Conservation (phyloP, 1,140 invertebrate species). For the Trigoniulus corallinus region DNA sequence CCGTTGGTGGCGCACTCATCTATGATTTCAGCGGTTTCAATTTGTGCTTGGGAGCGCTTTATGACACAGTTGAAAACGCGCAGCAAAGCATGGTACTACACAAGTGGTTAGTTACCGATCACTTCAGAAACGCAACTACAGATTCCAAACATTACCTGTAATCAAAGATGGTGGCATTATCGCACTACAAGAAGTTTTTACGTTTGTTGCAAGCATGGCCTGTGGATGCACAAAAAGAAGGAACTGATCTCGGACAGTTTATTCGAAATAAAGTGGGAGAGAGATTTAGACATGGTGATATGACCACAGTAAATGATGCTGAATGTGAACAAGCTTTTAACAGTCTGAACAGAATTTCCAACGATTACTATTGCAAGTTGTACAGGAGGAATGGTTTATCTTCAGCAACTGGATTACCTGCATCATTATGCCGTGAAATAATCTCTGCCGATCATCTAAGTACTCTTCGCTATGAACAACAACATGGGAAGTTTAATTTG, state of each 20-base stretch:
- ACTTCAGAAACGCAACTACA: no score
- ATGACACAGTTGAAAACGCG: no score
- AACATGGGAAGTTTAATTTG: no score
- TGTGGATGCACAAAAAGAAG: conserved; percentile 46
- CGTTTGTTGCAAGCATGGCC: conserved; percentile 63
- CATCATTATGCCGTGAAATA: conserved; percentile 47
- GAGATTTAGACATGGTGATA: conserved; percentile 41
- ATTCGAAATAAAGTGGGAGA: conserved; percentile 48
- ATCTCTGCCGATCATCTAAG: conserved; percentile 40
- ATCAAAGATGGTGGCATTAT: not conserved
- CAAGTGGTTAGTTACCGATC: no score
- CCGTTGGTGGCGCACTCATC: no score
- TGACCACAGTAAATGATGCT: conserved; percentile 32
- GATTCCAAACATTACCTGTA: no score
- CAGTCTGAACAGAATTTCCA: conserved; percentile 46
- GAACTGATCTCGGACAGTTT: conserved; percentile 57
- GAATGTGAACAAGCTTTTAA: conserved; percentile 45
- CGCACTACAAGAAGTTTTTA: conserved; percentile 37
- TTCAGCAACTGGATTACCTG: conserved; percentile 46
- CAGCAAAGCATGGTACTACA: no score
- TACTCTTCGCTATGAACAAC: no score
- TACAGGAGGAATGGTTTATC: conserved; percentile 36
- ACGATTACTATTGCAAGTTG: conserved; percentile 44
- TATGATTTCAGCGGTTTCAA: no score
- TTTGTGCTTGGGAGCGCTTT: no score